Conservation (phyloP, 2,113 vertebrate genomes). For the Urocitellus parryii region DNA sequence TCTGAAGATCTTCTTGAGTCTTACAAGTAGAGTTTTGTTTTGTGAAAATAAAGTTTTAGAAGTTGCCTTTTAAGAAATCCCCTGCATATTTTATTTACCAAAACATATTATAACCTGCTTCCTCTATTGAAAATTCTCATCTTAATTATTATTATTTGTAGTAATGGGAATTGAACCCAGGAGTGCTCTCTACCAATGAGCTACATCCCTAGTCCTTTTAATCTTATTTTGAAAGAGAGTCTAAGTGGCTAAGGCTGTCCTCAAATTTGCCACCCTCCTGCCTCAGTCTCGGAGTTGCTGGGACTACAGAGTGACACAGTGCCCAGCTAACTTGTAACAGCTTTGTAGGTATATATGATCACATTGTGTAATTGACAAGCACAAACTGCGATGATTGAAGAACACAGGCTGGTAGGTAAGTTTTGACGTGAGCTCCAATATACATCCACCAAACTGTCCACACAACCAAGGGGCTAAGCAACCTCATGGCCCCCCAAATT, state of each 20-base stretch:
- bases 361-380: neutral
- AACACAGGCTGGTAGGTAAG: too few relatives aligned
- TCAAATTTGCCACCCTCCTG: neutral
- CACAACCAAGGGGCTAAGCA: too few relatives aligned
- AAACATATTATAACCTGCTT: neutral
- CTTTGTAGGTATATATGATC: fast-evolving
- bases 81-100: neutral
- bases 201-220: neutral
- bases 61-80: neutral
- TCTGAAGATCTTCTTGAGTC: neutral
- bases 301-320: neutral
- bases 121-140: neutral
- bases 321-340: neutral
- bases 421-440: fast-evolving
- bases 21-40: neutral
- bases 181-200: neutral
- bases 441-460: neutral
- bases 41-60: neutral
- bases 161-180: neutral
- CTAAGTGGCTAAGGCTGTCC: neutral
- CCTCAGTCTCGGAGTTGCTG: neutral
- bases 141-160: neutral
- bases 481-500: neutral
- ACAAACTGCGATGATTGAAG: neutral
- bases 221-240: neutral